Percentiles rank a stretch among this genome's conserved stretches.
Conservation (phyloP, 2,113 vertebrate species). For the Poecile atricapillus region DNA sequence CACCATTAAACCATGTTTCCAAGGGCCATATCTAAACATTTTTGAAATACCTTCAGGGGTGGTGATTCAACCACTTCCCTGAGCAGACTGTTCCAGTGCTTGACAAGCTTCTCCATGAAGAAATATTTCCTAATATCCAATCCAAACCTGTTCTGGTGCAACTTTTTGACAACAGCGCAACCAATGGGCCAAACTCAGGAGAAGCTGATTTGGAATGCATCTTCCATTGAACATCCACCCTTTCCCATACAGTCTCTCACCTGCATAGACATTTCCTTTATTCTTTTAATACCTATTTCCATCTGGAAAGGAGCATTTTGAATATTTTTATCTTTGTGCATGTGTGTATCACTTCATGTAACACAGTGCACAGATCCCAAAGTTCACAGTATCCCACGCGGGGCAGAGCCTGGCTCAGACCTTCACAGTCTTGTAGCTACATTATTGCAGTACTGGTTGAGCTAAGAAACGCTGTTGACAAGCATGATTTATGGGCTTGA, state of each 20-base stretch:
- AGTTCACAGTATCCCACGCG: not conserved
- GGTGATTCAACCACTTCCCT: not conserved
- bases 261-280: not conserved
- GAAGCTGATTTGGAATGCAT: not conserved
- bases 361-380: not conserved
- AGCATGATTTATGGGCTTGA: not conserved
- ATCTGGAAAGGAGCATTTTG: not conserved
- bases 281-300: not conserved
- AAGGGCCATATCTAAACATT: accelerated
- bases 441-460: not conserved
- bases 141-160: not conserved
- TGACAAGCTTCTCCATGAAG: not conserved
- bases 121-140: not conserved
- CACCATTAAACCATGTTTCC: not conserved
- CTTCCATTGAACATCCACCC: not conserved
- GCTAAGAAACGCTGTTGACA: not conserved
- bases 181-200: not conserved
- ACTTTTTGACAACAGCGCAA: not conserved
- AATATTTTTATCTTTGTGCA: not conserved
- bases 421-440: not conserved
- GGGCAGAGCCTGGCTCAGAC: not conserved
- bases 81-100: not conserved
- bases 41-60: not conserved
- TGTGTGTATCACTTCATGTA: not conserved
- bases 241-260: not conserved